Conservation (phyloP, 2,888 invertebrate species). For the Gymnocheta viridis region DNA sequence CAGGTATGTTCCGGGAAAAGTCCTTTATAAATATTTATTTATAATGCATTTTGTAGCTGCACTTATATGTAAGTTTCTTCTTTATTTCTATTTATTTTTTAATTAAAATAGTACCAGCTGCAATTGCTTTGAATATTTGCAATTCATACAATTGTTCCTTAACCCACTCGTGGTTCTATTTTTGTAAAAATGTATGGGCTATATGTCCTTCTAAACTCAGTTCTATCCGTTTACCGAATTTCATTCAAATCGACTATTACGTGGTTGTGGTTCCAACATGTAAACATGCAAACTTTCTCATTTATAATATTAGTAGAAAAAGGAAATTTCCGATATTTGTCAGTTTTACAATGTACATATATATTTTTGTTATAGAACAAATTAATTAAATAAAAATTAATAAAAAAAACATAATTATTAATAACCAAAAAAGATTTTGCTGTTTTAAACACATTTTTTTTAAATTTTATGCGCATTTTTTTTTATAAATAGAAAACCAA, state of each 20-base stretch:
- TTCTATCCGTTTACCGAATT: too few relatives aligned
- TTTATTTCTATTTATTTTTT: not conserved
- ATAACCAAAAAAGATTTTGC: not conserved
- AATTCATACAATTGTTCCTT: not conserved
- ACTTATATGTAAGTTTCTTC: constrained; percentile 39
- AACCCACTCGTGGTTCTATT: too few relatives aligned
- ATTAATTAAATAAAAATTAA: not conserved
- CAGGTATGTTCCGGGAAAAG: constrained; percentile 10
- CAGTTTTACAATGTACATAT: not conserved
- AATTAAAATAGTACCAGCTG: constrained; percentile 7
- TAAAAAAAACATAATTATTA: not conserved
- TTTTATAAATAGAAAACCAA: not conserved
- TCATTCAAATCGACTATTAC: too few relatives aligned
- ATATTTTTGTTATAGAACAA: not conserved
- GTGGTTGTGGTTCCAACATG: too few relatives aligned
- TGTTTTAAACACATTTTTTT: not conserved
- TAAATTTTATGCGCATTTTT: not conserved
- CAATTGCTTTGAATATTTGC: constrained; percentile 3
- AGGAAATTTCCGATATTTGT: not conserved
- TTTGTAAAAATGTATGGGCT: too few relatives aligned
- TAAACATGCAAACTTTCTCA: too few relatives aligned
- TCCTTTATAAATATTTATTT: not conserved
- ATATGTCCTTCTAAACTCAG: too few relatives aligned
- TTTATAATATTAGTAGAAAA: not conserved
- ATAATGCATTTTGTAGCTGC: too few relatives aligned